These are phyloP conservation scores for Ibycter americanus DNA, from an alignment of 2,797 vertebrate species.

Conservation along the genomic window DNA sequence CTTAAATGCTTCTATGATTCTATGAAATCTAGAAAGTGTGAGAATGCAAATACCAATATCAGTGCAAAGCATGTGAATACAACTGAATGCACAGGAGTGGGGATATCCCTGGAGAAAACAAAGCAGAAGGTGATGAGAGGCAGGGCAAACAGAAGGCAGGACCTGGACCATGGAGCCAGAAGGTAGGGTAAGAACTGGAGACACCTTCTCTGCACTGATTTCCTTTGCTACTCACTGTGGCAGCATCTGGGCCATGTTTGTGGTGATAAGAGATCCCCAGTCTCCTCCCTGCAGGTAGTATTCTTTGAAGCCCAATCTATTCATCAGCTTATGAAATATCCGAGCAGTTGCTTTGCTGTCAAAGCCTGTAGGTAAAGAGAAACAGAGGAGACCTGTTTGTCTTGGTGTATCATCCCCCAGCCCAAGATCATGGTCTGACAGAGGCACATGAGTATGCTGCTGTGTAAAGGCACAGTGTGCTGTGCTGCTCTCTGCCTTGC, in stretches of 20 bases:
- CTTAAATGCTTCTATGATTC: too few relatives aligned
- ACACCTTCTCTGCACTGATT: not conserved
- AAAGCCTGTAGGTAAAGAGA: slow-evolving; percentile 78
- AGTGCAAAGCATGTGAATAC: not conserved
- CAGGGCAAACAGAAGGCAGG: not conserved
- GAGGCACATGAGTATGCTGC: fast-evolving
- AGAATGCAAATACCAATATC: not conserved
- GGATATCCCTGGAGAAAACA: not conserved
- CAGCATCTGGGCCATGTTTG: slow-evolving; percentile 88
- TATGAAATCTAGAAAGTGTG: not conserved
- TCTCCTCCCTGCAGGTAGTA: slow-evolving; percentile 91
- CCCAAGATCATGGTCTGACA: not conserved
- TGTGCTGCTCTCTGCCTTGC: not conserved
- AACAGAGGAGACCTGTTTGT: not conserved
- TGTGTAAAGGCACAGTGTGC: not conserved
- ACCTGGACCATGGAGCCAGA: not conserved
- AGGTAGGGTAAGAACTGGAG: not conserved
- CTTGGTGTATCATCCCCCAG: not conserved
- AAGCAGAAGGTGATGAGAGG: not conserved
- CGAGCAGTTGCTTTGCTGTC: slow-evolving; percentile 78
- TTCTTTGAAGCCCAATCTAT: slow-evolving; percentile 83
- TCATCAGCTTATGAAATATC: slow-evolving; percentile 89
- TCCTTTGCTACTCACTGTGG: slow-evolving; percentile 80
- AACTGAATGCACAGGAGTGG: not conserved
- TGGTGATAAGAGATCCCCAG: slow-evolving; percentile 85